These are phyloP conservation scores for Bucorvus abyssinicus DNA, from an alignment of 2,797 vertebrate species.

Conservation along the genomic window DNA sequence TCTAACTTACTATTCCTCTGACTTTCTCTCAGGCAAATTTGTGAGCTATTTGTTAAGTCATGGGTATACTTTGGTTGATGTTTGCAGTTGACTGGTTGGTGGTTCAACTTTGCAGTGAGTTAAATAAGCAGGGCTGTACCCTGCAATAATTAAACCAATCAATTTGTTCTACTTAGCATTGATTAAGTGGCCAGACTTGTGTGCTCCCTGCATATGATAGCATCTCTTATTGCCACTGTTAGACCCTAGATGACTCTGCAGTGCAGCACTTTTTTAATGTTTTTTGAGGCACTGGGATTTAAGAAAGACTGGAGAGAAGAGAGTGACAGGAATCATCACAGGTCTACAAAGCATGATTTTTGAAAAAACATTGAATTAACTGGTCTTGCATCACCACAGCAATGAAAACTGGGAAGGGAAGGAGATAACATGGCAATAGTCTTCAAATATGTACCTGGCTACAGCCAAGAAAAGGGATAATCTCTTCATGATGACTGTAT, in stretches of 20 bases:
- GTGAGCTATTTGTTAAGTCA: not conserved
- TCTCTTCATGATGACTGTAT: not conserved
- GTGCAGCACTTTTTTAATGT: not conserved
- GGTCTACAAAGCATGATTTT: not conserved
- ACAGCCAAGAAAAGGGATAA: not conserved
- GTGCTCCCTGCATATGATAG: not conserved
- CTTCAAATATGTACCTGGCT: not conserved
- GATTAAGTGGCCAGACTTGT: not conserved
- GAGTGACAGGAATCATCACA: not conserved
- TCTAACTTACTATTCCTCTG: not conserved
- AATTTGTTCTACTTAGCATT: not conserved
- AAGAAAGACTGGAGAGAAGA: not conserved
- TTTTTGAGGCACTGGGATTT: not conserved
- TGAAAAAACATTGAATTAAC: not conserved
- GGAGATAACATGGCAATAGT: not conserved
- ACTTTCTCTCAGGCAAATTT: not conserved
- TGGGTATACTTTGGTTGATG: rapidly evolving
- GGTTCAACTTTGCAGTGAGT: not conserved
- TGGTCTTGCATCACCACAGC: not conserved
- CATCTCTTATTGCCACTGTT: not conserved
- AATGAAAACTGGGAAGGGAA: not conserved
- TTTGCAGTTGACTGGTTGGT: not conserved
- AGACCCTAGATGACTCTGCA: not conserved
- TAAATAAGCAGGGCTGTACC: not conserved
- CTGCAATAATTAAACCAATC: not conserved